Evolutionary conservation across 2,888 invertebrate species (phyloP).

Genomic region (Xanthorhoe designata): DNA sequence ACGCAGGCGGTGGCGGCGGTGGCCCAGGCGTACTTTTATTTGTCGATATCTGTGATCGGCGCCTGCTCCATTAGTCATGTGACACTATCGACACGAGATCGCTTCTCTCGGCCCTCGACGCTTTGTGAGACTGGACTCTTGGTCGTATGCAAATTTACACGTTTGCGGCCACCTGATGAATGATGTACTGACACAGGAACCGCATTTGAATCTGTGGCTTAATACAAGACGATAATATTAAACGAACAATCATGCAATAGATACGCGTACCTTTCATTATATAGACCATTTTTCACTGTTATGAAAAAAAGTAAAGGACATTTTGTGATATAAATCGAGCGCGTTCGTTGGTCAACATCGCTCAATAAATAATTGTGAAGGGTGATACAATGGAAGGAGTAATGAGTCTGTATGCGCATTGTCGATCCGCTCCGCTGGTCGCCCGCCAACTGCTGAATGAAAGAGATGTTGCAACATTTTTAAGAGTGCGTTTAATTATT

Average conservation of each 20-base stretch:
- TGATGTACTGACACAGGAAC: constrained; percentile 69
- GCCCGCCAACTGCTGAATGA: constrained; percentile 46
- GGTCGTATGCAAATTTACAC: constrained; percentile 75
- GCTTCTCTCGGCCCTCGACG: constrained; percentile 72
- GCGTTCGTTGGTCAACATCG: constrained; percentile 43
- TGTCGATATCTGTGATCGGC: constrained; percentile 82
- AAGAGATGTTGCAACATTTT: constrained; percentile 43
- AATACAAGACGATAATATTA: constrained; percentile 43
- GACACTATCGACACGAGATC: constrained; percentile 83
- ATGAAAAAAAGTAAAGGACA: constrained; percentile 49
- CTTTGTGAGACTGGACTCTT: constrained; percentile 66
- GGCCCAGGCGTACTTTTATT: constrained; percentile 76
- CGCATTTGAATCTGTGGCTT: constrained; percentile 45
- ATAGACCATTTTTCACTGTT: constrained; percentile 41
- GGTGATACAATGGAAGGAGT: constrained; percentile 40
- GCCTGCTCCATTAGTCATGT: constrained; percentile 85
- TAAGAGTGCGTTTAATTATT: constrained; percentile 46
- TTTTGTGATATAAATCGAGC: constrained; percentile 47
- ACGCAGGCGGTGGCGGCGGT: constrained; percentile 53
- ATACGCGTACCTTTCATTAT: constrained; percentile 37
- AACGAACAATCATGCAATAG: constrained; percentile 39
- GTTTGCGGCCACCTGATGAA: constrained; percentile 73
- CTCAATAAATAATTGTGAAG: constrained; percentile 44
- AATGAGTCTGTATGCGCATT: constrained; percentile 37
- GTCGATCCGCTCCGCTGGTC: constrained; percentile 41